phyloP scores from a whole-genome alignment of 2,888 invertebrate genomes.

The Drosophila lutescens region DNA sequence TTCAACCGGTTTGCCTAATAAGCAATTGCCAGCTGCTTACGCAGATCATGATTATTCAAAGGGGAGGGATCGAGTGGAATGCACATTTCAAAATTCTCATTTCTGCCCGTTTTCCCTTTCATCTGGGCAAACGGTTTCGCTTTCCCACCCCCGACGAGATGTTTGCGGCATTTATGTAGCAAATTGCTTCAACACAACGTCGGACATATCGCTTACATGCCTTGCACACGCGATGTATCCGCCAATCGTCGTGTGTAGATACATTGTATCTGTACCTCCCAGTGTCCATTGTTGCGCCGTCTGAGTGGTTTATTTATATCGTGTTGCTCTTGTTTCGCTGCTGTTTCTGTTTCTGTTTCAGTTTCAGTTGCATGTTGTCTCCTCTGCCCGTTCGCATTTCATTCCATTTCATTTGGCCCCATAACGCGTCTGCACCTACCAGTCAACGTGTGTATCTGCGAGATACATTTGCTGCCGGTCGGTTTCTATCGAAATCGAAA shows the following conservation, averaged over 20 bases:
- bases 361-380: slow-evolving; percentile 28
- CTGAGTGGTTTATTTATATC: slow-evolving; percentile 44
- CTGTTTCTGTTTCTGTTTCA: slow-evolving; percentile 17
- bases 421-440: slow-evolving; percentile 51
- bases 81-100: slow-evolving; percentile 1
- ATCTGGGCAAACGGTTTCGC: slow-evolving; percentile 9
- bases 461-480: slow-evolving; percentile 47
- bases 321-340: slow-evolving; percentile 28
- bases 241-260: slow-evolving; percentile 49
- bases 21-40: slow-evolving; percentile 23
- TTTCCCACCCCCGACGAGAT: slow-evolving; percentile 13
- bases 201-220: slow-evolving; percentile 24
- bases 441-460: slow-evolving; percentile 49
- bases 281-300: slow-evolving; percentile 33
- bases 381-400: slow-evolving; percentile 57
- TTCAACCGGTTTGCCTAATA: slow-evolving; percentile 55
- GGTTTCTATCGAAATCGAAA: slow-evolving; percentile 58
- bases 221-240: slow-evolving; percentile 42
- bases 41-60: slow-evolving; percentile 7
- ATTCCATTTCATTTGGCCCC: slow-evolving; percentile 63
- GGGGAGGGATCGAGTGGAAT: neutral
- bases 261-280: slow-evolving; percentile 58
- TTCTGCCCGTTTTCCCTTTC: slow-evolving; percentile 27
- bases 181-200: slow-evolving; percentile 36
- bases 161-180: slow-evolving; percentile 28